phyloP scores from a whole-genome alignment of 2,113 vertebrate species.

The Sula dactylatra region DNA sequence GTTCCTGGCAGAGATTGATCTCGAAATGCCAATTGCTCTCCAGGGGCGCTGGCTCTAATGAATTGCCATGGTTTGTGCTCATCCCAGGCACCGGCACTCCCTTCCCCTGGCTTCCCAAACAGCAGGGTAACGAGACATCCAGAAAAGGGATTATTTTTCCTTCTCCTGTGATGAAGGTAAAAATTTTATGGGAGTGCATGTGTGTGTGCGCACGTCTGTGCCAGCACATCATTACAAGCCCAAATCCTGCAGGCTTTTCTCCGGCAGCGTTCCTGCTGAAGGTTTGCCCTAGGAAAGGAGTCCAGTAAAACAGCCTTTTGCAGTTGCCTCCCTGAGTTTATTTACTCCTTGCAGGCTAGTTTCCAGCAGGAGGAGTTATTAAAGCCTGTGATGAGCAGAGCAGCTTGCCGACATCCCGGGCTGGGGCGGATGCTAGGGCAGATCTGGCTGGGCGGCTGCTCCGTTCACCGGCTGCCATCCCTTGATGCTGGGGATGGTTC shows the following conservation, averaged over 20 bases:
- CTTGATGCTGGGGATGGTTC: fast-evolving
- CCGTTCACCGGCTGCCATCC: background rate
- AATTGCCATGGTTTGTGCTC: background rate
- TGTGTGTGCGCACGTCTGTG: background rate
- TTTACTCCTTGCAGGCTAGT: background rate
- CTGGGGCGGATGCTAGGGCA: background rate
- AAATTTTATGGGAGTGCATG: background rate
- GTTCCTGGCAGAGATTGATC: constrained; percentile 64
- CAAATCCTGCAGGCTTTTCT: background rate
- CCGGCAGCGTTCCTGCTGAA: background rate
- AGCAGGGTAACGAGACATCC: background rate
- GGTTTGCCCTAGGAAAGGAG: background rate
- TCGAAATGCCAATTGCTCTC: constrained; percentile 68
- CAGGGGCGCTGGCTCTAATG: constrained; percentile 37
- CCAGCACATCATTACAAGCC: background rate
- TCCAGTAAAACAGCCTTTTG: background rate
- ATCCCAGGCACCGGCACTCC: background rate
- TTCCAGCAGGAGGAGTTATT: background rate
- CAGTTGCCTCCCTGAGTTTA: background rate
- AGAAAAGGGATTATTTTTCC: background rate
- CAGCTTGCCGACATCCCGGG: background rate
- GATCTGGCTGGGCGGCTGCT: background rate
- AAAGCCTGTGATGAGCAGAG: background rate
- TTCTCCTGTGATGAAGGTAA: background rate
- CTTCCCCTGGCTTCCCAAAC: background rate